A percentile compares a stretch with the other conserved stretches of the same genome.
These are phyloP conservation scores for Pangasius larnaudii DNA, from an alignment of 2,797 vertebrate species.

Conservation along the genomic window DNA sequence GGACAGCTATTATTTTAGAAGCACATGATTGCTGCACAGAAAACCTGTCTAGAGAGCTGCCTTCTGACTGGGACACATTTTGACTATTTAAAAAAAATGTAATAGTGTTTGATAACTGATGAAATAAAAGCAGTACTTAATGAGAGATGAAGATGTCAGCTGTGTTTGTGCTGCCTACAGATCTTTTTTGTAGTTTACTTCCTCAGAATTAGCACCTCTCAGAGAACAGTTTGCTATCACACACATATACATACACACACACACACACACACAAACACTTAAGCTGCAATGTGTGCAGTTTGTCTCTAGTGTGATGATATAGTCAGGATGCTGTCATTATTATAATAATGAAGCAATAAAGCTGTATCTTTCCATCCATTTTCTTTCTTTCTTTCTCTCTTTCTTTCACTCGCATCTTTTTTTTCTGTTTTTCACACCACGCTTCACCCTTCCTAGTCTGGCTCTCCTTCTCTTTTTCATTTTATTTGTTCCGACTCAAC, in stretches of 20 bases:
- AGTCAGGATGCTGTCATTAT: neutral
- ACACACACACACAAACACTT: slow-evolving; percentile 29
- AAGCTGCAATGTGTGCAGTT: slow-evolving; percentile 37
- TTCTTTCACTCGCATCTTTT: neutral
- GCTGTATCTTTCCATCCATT: slow-evolving; percentile 8
- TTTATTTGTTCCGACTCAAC: neutral
- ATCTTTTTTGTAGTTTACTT: slow-evolving; percentile 6
- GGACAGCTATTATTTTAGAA: neutral
- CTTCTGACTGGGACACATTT: neutral
- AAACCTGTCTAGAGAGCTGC: neutral
- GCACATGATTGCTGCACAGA: neutral
- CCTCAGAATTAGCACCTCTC: slow-evolving; percentile 28
- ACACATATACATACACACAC: slow-evolving; percentile 28
- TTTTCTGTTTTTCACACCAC: neutral
- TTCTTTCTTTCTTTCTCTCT: neutral
- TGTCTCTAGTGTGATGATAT: slow-evolving; percentile 45
- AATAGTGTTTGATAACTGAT: neutral
- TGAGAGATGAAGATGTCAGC: slow-evolving; percentile 9
- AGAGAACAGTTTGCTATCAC: slow-evolving; percentile 25
- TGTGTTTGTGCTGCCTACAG: slow-evolving; percentile 25
- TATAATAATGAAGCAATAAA: slow-evolving; percentile 69
- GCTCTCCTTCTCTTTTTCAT: neutral
- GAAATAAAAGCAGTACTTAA: neutral
- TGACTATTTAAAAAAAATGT: neutral
- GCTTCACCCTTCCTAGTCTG: neutral